phyloP scores from a whole-genome alignment of 2,797 vertebrate genomes.

The Propithecus deckenii region DNA sequence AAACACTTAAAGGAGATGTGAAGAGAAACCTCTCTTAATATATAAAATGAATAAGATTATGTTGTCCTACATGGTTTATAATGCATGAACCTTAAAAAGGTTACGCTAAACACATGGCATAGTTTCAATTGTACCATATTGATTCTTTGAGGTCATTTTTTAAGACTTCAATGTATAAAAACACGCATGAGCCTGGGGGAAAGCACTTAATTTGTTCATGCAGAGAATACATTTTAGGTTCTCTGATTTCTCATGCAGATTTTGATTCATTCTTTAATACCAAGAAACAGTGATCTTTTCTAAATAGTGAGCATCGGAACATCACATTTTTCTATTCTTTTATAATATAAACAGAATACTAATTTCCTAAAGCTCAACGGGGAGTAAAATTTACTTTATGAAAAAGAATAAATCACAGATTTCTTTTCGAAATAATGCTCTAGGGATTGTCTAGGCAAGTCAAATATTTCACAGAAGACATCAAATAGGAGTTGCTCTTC shows the following conservation, averaged over 20 bases:
- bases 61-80: not conserved
- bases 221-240: not conserved
- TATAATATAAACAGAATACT: not conserved
- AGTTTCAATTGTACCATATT: not conserved
- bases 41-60: not conserved
- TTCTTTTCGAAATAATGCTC: not conserved
- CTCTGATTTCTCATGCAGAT: not conserved
- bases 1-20: no score
- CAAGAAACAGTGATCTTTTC: not conserved
- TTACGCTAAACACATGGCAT: not conserved
- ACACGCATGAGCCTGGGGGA: not conserved
- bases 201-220: not conserved
- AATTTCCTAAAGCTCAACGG: not conserved
- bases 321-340: not conserved
- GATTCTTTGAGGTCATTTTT: not conserved
- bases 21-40: not conserved
- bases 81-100: not conserved
- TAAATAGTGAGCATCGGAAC: not conserved
- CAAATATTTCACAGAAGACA: not conserved
- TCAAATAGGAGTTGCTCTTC: not conserved
- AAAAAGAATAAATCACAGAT: constrained; percentile 2
- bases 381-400: not conserved
- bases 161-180: not conserved
- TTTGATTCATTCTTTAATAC: not conserved
- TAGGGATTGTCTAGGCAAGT: not conserved